Evolutionary conservation across 2,888 invertebrate genomes (phyloP).

Genomic region (Heteropelma amictum): DNA sequence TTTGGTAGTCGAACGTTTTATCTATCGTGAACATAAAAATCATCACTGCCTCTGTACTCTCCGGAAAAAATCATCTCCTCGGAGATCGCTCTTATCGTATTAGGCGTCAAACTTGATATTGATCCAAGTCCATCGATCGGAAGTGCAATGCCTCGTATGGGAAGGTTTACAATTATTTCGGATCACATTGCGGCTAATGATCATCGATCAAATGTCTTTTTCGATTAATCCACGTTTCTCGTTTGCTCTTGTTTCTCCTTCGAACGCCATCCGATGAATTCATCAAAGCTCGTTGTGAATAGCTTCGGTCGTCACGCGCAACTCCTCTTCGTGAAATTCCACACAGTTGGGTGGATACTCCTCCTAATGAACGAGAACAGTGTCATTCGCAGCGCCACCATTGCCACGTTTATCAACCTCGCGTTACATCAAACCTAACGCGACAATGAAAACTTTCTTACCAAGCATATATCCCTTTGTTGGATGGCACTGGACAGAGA

Average conservation of each 20-base stretch:
- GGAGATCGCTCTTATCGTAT: slow-evolving; percentile 30
- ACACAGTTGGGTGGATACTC: slow-evolving; percentile 86
- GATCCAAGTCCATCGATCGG: slow-evolving; percentile 48
- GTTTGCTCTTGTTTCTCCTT: background rate
- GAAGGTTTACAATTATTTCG: too few relatives aligned
- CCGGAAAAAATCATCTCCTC: slow-evolving; percentile 10
- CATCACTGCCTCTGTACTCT: background rate
- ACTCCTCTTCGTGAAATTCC: slow-evolving; percentile 89
- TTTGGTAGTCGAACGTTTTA: slow-evolving; percentile 24
- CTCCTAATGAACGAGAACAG: slow-evolving; percentile 77
- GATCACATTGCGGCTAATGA: too few relatives aligned
- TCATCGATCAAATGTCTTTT: too few relatives aligned
- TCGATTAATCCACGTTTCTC: slow-evolving; percentile 9
- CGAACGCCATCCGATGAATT: slow-evolving; percentile 1
- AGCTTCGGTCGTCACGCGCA: slow-evolving; percentile 87
- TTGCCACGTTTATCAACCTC: too few relatives aligned
- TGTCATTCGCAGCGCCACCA: too few relatives aligned
- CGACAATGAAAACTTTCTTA: slow-evolving; percentile 75
- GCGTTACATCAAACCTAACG: background rate
- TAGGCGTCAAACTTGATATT: slow-evolving; percentile 28
- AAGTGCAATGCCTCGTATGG: too few relatives aligned
- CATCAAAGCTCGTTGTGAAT: slow-evolving; percentile 88
- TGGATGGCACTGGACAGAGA: slow-evolving; percentile 87
- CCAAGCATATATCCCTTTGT: slow-evolving; percentile 84
- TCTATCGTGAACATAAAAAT: slow-evolving; percentile 18